phyloP scores from a whole-genome alignment of 37 sponge, comb jelly and placozoan genomes.

The Theonella swinhoei region DNA sequence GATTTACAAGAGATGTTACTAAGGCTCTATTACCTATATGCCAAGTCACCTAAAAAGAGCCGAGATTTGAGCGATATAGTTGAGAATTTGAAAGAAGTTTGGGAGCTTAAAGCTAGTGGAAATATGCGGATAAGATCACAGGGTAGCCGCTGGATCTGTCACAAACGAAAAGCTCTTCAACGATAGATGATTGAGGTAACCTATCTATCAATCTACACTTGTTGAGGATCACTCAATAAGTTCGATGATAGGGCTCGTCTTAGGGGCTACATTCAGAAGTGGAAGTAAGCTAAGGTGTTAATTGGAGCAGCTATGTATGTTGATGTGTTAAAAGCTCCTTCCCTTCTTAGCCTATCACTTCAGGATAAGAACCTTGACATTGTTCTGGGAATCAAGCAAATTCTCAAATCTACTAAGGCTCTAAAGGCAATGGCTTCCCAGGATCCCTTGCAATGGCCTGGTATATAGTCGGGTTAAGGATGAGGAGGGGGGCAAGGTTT shows the following conservation, averaged over 20 bases:
- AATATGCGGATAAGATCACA: constrained; percentile 7
- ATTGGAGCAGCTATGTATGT: constrained; percentile 31
- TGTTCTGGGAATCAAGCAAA: constrained; percentile 13
- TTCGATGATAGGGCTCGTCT: constrained; percentile 4
- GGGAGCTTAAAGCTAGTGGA: constrained; percentile 3
- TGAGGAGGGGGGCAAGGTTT: constrained; percentile 6
- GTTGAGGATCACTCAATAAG: background rate
- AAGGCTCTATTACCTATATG: constrained; percentile 7
- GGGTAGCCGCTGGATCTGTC: constrained; percentile 30
- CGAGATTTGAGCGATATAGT: background rate
- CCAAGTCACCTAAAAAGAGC: constrained; percentile 18
- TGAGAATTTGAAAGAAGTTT: constrained; percentile 15
- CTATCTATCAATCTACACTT: constrained; percentile 4
- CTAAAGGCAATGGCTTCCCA: background rate
- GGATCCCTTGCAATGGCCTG: constrained; percentile 3
- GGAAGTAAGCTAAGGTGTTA: constrained; percentile 12
- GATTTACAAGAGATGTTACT: constrained; percentile 24
- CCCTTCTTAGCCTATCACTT: constrained; percentile 3
- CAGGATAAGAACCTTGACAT: constrained; percentile 17
- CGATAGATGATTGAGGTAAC: constrained; percentile 32
- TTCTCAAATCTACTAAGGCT: background rate
- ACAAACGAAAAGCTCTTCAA: constrained; percentile 35
- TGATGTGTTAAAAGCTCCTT: constrained; percentile 16
- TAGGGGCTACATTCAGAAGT: constrained; percentile 27
- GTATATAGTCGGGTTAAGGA: constrained; percentile 4